These are phyloP conservation scores for Odontomachus brunneus DNA, from an alignment of 1,140 invertebrate species.

Conservation along the genomic window DNA sequence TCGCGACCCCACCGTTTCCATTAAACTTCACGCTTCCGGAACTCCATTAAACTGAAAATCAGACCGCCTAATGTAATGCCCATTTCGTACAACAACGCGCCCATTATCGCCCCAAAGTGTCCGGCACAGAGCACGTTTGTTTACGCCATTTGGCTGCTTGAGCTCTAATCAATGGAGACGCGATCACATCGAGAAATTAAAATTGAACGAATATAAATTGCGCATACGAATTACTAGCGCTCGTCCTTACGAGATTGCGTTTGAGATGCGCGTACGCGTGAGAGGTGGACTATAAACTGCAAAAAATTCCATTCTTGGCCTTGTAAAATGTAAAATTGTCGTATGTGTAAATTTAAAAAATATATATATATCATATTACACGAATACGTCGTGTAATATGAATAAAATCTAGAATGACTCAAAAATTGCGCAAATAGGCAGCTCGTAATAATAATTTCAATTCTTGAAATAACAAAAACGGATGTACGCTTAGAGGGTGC, in stretches of 20 bases:
- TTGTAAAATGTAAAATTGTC: no score
- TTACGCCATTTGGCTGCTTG: slow-evolving; percentile 40
- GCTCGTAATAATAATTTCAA: not conserved
- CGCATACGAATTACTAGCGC: no score
- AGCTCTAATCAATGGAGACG: slow-evolving; percentile 12
- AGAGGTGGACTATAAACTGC: not conserved
- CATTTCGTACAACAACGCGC: slow-evolving; percentile 50
- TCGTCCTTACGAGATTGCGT: not conserved
- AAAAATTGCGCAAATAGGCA: no score
- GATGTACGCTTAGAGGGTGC: not conserved
- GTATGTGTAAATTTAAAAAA: no score
- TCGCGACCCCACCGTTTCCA: slow-evolving; percentile 50
- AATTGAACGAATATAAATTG: not conserved
- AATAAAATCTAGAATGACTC: not conserved
- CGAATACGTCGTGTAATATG: not conserved
- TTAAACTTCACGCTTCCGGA: slow-evolving; percentile 66
- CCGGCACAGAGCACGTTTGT: slow-evolving; percentile 59
- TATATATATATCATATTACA: no score
- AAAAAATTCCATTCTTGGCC: no score
- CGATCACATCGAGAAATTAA: slow-evolving; percentile 11
- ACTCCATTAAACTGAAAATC: slow-evolving; percentile 70
- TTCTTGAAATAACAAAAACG: not conserved
- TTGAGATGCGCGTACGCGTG: not conserved
- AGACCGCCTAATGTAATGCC: slow-evolving; percentile 64
- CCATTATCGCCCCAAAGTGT: slow-evolving; percentile 48